Conservation (phyloP, 2,888 invertebrate species). For the Dermolepida albohirtum region DNA sequence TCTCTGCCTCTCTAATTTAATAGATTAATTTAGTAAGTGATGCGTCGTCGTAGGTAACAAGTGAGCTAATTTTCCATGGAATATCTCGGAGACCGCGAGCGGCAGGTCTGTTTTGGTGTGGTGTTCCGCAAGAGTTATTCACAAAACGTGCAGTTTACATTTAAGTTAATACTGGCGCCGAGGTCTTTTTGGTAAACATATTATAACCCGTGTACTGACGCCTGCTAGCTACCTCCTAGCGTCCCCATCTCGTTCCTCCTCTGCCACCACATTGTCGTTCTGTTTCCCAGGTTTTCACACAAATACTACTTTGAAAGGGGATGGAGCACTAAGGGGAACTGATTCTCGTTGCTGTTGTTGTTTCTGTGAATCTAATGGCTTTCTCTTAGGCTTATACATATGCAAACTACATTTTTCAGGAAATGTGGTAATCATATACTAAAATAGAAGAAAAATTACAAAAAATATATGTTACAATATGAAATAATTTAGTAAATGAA, state of each 20-base stretch:
- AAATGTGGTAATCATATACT: no score
- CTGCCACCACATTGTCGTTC: slow-evolving; percentile 7
- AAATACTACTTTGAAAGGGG: not conserved
- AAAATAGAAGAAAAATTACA: no score
- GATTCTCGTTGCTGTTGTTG: slow-evolving; percentile 2
- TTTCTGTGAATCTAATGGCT: slow-evolving; percentile 15
- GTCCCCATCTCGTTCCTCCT: not conserved
- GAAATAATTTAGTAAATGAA: no score
- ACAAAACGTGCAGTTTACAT: slow-evolving; percentile 45
- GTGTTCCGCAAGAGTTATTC: slow-evolving; percentile 54
- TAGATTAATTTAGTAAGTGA: slow-evolving; percentile 65
- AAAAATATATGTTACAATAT: no score
- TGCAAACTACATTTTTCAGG: no score
- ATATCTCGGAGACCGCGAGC: slow-evolving; percentile 51
- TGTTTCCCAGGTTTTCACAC: not conserved
- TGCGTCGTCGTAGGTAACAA: slow-evolving; percentile 62
- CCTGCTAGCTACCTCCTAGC: not conserved
- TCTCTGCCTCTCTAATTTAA: slow-evolving; percentile 62
- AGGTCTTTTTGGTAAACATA: slow-evolving; percentile 41
- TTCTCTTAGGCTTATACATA: not conserved
- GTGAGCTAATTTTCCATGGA: slow-evolving; percentile 62
- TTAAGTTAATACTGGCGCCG: slow-evolving; percentile 41
- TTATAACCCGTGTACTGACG: slow-evolving; percentile 37
- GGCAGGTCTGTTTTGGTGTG: slow-evolving; percentile 49
- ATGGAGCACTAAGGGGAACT: no score